These are phyloP conservation scores for Cactoblastis cactorum DNA, from an alignment of 2,888 invertebrate genomes.

Conservation along the genomic window DNA sequence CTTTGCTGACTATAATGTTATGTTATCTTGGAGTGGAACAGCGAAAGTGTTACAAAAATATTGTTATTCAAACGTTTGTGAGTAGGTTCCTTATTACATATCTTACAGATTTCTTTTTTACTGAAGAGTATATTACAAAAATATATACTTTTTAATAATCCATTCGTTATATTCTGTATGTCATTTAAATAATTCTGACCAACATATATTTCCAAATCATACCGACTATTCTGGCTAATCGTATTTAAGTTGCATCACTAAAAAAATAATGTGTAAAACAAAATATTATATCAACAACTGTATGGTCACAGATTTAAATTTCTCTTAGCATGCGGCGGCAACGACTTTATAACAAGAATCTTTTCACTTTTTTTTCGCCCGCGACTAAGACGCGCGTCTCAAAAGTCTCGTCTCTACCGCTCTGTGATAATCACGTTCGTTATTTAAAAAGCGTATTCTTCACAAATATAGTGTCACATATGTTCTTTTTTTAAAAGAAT, in stretches of 20 bases:
- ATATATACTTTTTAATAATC: too few species aligned
- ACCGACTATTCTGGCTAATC: too few species aligned
- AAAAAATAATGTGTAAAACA: constrained; percentile 23
- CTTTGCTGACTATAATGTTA: constrained; percentile 60
- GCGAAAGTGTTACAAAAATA: constrained; percentile 55
- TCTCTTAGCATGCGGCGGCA: constrained; percentile 54
- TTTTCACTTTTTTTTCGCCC: constrained; percentile 76
- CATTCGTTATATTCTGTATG: too few species aligned
- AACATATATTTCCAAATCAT: too few species aligned
- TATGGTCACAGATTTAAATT: constrained; percentile 54
- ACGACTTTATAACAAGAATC: constrained; percentile 46
- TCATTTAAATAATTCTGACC: too few species aligned
- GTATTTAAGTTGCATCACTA: constrained; percentile 1
- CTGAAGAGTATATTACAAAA: too few species aligned
- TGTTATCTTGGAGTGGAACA: constrained; percentile 38
- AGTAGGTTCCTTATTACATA: too few species aligned
- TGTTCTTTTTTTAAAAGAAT: too few species aligned
- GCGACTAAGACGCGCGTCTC: constrained; percentile 56
- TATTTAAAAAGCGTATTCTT: too few species aligned
- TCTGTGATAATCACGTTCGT: constrained; percentile 47
- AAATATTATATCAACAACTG: constrained; percentile 39
- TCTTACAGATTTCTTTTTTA: neutral
- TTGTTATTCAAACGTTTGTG: constrained; percentile 38
- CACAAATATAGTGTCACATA: too few species aligned
- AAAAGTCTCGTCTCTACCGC: constrained; percentile 31